A percentile compares a stretch with the other conserved stretches of the same genome.
Conservation (phyloP, 2,888 invertebrate genomes). For the Steinernema hermaphroditum region DNA sequence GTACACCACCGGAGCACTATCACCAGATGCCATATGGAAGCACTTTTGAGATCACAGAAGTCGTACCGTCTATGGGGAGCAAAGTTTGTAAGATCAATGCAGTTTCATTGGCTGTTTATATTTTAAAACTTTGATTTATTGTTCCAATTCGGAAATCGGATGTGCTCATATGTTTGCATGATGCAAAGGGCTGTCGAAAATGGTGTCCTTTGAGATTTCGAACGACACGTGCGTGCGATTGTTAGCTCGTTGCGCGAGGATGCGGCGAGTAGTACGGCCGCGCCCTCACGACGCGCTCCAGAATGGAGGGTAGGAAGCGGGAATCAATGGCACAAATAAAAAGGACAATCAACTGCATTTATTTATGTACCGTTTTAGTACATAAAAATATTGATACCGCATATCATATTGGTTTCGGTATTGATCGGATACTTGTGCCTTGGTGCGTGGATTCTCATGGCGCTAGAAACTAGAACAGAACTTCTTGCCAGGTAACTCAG, state of each 20-base stretch:
- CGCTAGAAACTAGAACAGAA: constrained; percentile 64
- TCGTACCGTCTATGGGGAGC: too few relatives aligned
- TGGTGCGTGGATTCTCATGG: constrained; percentile 65
- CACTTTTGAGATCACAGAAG: too few relatives aligned
- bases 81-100: too few relatives aligned
- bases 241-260: neutral
- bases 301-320: constrained; percentile 2
- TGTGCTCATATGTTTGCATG: constrained; percentile 31
- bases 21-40: too few relatives aligned
- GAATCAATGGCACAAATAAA: constrained; percentile 6
- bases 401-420: constrained; percentile 64
- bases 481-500: constrained; percentile 42
- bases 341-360: constrained; percentile 11
- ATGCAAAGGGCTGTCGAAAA: constrained; percentile 28
- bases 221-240: constrained; percentile 28
- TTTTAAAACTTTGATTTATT: constrained; percentile 29
- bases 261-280: constrained; percentile 21
- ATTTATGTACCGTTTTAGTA: constrained; percentile 51
- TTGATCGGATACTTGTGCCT: constrained; percentile 65
- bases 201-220: constrained; percentile 26
- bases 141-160: constrained; percentile 29
- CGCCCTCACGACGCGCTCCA: constrained; percentile 10
- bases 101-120: constrained; percentile 19
- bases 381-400: constrained; percentile 66
- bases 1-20: too few relatives aligned